phyloP scores from a whole-genome alignment of 1,140 invertebrate genomes.

The Drosophila sproati region DNA sequence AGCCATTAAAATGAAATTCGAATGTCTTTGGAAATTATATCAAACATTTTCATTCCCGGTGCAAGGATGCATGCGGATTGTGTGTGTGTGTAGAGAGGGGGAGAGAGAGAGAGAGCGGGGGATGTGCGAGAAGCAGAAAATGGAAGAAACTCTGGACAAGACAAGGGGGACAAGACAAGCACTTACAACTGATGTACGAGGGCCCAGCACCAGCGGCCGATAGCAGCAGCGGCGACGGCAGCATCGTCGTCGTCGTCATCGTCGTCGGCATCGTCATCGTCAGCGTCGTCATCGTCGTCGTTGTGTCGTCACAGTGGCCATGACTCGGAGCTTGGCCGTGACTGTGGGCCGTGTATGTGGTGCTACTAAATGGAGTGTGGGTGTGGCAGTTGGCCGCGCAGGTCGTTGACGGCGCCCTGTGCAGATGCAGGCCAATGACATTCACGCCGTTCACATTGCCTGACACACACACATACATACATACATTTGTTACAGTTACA shows the following conservation, averaged over 20 bases:
- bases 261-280: constrained; percentile 42
- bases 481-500: constrained; percentile 37
- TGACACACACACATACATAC: constrained; percentile 57
- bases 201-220: constrained; percentile 49
- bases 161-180: constrained; percentile 49
- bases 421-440: constrained; percentile 88
- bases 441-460: constrained; percentile 89
- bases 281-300: constrained; percentile 27
- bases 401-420: constrained; percentile 68
- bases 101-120: neutral
- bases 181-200: constrained; percentile 82
- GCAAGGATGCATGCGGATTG: constrained; percentile 32
- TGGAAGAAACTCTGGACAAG: neutral
- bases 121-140: constrained; percentile 1
- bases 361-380: constrained; percentile 31
- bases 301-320: constrained; percentile 12
- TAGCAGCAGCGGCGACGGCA: constrained; percentile 48
- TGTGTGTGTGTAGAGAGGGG: neutral
- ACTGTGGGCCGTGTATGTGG: constrained; percentile 26
- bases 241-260: constrained; percentile 42
- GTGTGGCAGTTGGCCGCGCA: constrained; percentile 75
- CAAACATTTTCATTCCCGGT: constrained; percentile 41
- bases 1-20: constrained; percentile 39
- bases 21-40: constrained; percentile 17
- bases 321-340: constrained; percentile 24